Conservation (phyloP, 2,113 vertebrate genomes). For the Dunckerocampus dactyliophorus region DNA sequence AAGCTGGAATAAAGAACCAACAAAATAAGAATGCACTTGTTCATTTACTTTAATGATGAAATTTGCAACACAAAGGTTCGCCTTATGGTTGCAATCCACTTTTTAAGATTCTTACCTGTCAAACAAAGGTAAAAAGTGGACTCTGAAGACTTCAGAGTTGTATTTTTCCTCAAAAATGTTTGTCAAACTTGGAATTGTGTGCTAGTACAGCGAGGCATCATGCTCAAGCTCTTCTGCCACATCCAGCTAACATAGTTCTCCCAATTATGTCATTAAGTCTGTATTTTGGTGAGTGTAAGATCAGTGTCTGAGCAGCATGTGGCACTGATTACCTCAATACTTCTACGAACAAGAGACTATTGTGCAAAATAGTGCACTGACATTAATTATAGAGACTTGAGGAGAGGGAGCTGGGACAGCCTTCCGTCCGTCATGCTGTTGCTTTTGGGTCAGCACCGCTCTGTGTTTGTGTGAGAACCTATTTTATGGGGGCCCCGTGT, state of each 20-base stretch:
- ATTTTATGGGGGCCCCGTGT: background rate
- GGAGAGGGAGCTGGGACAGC: background rate
- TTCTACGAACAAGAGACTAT: slow-evolving; percentile 1
- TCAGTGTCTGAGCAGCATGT: slow-evolving; percentile 2
- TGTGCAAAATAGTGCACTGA: slow-evolving; percentile 7
- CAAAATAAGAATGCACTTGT: too few relatives aligned
- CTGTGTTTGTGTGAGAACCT: background rate
- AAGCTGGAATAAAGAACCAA: too few relatives aligned
- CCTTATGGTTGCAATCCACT: too few relatives aligned
- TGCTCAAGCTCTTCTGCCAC: background rate
- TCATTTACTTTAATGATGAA: too few relatives aligned
- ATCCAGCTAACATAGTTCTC: background rate
- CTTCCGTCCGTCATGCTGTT: background rate
- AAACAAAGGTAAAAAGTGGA: too few relatives aligned
- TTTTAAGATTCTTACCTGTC: too few relatives aligned
- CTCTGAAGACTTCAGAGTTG: too few relatives aligned
- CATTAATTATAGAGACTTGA: background rate
- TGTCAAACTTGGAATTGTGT: too few relatives aligned
- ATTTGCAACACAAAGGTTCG: too few relatives aligned
- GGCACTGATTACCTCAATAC: slow-evolving; percentile 4
- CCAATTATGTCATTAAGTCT: slow-evolving; percentile 4
- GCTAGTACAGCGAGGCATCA: background rate
- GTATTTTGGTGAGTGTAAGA: background rate
- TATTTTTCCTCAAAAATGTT: too few relatives aligned
- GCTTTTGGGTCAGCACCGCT: background rate